These are phyloP conservation scores for Sminthurinus aureus DNA, from an alignment of 2,888 invertebrate species.

Conservation along the genomic window DNA sequence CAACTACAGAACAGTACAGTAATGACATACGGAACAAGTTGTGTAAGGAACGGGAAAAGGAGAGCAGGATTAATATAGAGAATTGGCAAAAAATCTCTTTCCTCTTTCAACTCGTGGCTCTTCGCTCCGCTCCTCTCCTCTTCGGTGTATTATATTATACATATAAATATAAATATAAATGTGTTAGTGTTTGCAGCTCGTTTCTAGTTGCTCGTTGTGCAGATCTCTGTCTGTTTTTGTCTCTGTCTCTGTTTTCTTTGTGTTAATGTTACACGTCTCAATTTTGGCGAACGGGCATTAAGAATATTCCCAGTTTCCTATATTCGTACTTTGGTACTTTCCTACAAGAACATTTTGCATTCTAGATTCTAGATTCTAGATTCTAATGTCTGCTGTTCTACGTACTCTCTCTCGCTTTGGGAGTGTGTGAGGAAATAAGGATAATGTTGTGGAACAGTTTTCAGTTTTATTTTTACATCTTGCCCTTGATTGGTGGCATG, in stretches of 20 bases:
- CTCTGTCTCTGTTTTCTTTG: background rate
- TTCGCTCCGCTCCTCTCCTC: background rate
- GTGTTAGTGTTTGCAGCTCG: no score
- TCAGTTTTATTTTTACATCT: slow-evolving; percentile 40
- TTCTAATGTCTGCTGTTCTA: no score
- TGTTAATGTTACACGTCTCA: background rate
- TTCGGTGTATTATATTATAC: background rate
- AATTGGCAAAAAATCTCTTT: background rate
- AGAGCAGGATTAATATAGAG: background rate
- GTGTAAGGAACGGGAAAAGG: background rate
- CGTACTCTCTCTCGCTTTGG: background rate
- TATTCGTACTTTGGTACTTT: background rate
- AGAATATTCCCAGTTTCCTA: background rate
- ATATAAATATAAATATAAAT: no score
- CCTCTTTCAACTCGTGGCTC: background rate
- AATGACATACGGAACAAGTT: background rate
- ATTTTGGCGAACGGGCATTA: background rate
- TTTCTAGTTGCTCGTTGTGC: no score
- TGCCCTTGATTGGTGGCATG: slow-evolving; percentile 39
- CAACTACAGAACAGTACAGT: no score
- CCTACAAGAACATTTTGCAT: no score
- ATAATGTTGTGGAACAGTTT: slow-evolving; percentile 39
- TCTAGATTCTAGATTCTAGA: no score
- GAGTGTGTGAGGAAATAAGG: background rate
- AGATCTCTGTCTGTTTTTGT: background rate